Evolutionary conservation across 2,113 vertebrate genomes (phyloP).

Genomic region (Etheostoma spectabile): DNA sequence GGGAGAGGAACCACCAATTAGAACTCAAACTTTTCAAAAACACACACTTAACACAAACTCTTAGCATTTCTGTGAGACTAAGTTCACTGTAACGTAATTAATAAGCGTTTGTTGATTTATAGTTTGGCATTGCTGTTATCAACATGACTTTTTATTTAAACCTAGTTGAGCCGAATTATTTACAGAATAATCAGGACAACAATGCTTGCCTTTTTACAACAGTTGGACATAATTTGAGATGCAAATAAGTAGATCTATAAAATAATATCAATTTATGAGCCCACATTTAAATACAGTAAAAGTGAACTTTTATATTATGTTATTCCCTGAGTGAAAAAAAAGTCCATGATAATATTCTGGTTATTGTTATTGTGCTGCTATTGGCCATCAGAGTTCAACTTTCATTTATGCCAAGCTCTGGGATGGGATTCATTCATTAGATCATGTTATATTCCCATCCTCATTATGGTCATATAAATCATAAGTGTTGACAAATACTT

Average conservation of each 20-base stretch:
- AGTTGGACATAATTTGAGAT: neutral
- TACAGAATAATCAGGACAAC: neutral
- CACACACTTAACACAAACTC: neutral
- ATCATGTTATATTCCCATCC: neutral
- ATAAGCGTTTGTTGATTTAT: neutral
- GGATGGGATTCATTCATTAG: neutral
- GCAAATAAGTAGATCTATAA: neutral
- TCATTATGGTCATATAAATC: neutral
- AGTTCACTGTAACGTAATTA: neutral
- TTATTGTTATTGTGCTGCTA: neutral
- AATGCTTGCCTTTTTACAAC: neutral
- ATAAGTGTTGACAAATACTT: neutral
- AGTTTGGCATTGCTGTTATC: neutral
- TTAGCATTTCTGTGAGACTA: neutral
- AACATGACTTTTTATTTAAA: neutral
- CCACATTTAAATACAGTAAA: neutral
- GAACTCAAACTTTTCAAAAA: neutral
- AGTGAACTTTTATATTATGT: no score
- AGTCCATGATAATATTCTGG: no score
- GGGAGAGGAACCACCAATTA: rapidly evolving
- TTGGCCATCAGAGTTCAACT: neutral
- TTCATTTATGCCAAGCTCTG: neutral
- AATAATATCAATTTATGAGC: neutral
- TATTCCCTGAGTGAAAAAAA: no score
- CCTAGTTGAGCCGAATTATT: neutral